Percentiles rank a stretch among this genome's conserved stretches.
Evolutionary conservation across 2,113 vertebrate genomes (phyloP).

Genomic region (Callionymus lyra): DNA sequence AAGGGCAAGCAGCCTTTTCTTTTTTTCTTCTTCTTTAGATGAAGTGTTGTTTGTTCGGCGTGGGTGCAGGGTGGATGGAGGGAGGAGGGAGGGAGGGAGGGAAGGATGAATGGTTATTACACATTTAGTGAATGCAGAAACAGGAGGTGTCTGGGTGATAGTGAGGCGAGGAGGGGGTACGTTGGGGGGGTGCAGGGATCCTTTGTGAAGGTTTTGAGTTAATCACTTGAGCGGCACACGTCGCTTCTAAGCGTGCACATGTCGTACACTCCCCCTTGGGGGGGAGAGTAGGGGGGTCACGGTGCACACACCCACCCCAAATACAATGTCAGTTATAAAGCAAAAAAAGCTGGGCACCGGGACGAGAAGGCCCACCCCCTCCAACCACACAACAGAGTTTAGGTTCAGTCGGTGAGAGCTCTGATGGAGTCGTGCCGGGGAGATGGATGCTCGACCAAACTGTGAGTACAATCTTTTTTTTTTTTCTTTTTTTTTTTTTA

Average conservation of each 20-base stretch:
- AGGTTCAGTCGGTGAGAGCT: constrained; percentile 29
- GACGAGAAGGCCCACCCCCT: constrained; percentile 39
- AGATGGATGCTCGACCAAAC: constrained; percentile 58
- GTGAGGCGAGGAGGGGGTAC: constrained; percentile 16
- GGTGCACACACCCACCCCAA: constrained; percentile 22
- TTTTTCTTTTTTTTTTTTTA: too few species aligned
- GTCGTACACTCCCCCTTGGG: constrained; percentile 55
- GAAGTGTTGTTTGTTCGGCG: constrained; percentile 55
- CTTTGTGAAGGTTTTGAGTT: constrained; percentile 59
- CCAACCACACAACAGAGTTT: constrained; percentile 29
- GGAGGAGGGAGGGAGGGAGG: constrained; percentile 25
- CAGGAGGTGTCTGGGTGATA: constrained; percentile 38
- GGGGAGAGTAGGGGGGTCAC: constrained; percentile 21
- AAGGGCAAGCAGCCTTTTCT: constrained; percentile 23
- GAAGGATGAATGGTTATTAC: constrained; percentile 49
- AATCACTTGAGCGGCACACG: constrained; percentile 68
- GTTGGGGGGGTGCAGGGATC: constrained; percentile 36
- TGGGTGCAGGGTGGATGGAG: constrained; percentile 56
- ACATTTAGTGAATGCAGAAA: constrained; percentile 50
- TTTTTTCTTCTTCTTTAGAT: constrained; percentile 36
- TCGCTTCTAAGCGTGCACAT: constrained; percentile 59
- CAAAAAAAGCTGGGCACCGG: constrained; percentile 38
- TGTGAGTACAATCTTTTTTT: constrained; percentile 55
- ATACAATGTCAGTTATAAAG: constrained; percentile 60
- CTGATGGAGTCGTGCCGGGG: constrained; percentile 29